phyloP scores from a whole-genome alignment of 2,797 vertebrate species.

The Sarcoramphus papa region DNA sequence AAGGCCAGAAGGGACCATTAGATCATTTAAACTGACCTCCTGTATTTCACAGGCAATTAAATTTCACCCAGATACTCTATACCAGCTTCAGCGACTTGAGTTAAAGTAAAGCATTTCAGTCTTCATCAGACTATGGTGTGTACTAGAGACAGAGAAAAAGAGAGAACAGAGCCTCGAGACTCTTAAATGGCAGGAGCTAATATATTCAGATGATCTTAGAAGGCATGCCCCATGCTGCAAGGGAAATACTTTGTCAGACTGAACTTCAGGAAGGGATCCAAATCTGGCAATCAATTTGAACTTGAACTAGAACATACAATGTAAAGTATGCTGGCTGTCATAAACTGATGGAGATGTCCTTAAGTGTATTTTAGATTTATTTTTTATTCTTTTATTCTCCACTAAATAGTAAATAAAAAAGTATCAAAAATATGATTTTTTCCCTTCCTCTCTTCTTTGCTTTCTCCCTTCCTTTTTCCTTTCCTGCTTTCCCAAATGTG shows the following conservation, averaged over 20 bases:
- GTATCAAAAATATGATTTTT: neutral
- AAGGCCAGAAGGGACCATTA: conserved; percentile 5
- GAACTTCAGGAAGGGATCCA: neutral
- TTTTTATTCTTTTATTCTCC: neutral
- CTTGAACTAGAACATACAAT: neutral
- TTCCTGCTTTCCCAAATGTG: neutral
- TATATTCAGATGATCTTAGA: neutral
- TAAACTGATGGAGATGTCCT: neutral
- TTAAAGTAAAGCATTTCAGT: neutral
- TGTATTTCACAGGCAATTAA: conserved; percentile 8
- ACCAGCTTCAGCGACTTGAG: neutral
- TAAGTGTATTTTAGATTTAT: neutral
- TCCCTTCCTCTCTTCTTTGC: neutral
- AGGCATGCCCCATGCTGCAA: neutral
- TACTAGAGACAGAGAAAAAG: neutral
- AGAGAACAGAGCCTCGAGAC: neutral
- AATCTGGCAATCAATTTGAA: neutral
- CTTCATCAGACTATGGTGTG: neutral
- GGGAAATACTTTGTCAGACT: neutral
- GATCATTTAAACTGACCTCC: neutral
- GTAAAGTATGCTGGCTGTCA: neutral
- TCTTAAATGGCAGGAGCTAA: neutral
- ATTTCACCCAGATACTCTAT: neutral
- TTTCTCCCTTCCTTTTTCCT: neutral
- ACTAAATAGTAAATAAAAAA: neutral